Evolutionary conservation across 2,113 vertebrate genomes (phyloP).

Genomic region (Donacobius atricapilla): DNA sequence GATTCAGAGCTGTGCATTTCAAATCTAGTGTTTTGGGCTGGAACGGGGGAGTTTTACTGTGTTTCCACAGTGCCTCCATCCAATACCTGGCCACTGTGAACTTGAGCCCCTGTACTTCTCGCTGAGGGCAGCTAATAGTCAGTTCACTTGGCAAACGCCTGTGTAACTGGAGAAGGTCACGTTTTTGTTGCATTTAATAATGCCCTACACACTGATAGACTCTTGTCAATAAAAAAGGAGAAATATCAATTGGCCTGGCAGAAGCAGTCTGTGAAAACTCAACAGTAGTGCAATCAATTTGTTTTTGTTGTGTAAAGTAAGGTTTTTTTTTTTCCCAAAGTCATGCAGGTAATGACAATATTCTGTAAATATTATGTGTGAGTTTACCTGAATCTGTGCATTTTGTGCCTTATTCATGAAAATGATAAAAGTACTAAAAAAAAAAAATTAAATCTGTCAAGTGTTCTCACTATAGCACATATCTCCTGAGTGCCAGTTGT

Average conservation of each 20-base stretch:
- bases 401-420: constrained; percentile 98
- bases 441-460: constrained; percentile 62
- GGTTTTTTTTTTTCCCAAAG: constrained; percentile 76
- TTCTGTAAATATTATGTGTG: constrained; percentile 92
- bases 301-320: constrained; percentile 72
- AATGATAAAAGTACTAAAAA: constrained; percentile 80
- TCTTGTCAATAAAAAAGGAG: constrained; percentile 42
- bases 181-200: constrained; percentile 44
- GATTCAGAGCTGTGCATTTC: constrained; percentile 70
- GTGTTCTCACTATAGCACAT: constrained; percentile 80
- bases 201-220: constrained; percentile 12
- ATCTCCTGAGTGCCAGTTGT: constrained; percentile 71
- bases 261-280: constrained; percentile 60
- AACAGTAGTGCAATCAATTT: constrained; percentile 83
- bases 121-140: constrained; percentile 46
- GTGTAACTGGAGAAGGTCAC: constrained; percentile 15
- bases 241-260: constrained; percentile 60
- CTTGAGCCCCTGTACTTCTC: constrained; percentile 38
- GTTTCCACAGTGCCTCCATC: constrained; percentile 53
- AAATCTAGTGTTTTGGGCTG: constrained; percentile 32
- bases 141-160: constrained; percentile 3
- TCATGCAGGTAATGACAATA: constrained; percentile 95
- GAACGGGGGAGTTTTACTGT: constrained; percentile 46
- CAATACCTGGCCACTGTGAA: constrained; percentile 72
- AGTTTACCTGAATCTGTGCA: constrained; percentile 97